Base-by-base conservation (phyloP, 2,797 vertebrate species). In the Bradypodion pumilum region DNA sequence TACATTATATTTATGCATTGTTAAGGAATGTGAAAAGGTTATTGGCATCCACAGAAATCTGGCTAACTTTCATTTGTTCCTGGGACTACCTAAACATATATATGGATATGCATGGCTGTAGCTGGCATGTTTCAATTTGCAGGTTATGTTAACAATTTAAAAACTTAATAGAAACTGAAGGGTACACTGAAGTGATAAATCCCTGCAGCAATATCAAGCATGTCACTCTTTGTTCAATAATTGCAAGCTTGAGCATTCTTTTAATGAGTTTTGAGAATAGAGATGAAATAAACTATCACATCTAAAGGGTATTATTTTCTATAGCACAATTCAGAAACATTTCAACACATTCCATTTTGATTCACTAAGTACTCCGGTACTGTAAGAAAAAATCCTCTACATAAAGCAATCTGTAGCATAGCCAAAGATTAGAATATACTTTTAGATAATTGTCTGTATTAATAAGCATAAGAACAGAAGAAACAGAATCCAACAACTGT, bases 261-360 rank as follows among this genome's bases (percentile, higher is more conserved):
- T 89, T 84, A 90, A 87, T 44, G 63, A 91, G 32, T 87, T 88
- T 81, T 80, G 83, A 42, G 70, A 91, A 88, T 80, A 85, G 76
- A 86, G 82, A 92, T 83, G 88, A 87, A 90, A 92, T 85, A 84
- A 93, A 84, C 83, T 87, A 89, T 49, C 80, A 63, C 35, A 70
- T 81, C 88, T 86, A 78, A 29, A 70, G 75, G 60, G 79, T 68
- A 81, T 85, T 84, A 65, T 35, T 91, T 91, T 83, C 81, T 89
- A 87, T 73, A 81, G 84, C 82, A 84, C 78, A 81, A 87, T 80
- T 72, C 74, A 52, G 86, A 84, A 87, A 87, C 82, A 84, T 76
- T 87, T 87, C 82, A 84, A 76, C 77, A 81, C 73, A 84, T 81
- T 87, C 59, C 44, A 63, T 79, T 87, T 80, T 83, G 81, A 87